Evolutionary conservation across 2,113 vertebrate genomes (phyloP).

Genomic region (Panthera uncia): DNA sequence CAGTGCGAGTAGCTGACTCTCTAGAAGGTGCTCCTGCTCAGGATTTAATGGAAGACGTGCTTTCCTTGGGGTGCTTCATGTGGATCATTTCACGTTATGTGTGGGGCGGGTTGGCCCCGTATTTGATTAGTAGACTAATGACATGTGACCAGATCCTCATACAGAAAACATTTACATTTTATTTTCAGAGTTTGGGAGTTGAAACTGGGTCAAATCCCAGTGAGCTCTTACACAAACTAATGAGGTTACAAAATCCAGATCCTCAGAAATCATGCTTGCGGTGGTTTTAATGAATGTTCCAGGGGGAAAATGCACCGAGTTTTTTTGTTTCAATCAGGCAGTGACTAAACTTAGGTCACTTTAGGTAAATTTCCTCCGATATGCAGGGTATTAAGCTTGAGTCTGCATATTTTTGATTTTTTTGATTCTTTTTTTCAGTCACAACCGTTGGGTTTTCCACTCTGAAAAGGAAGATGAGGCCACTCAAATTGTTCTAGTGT

Average conservation of each 20-base stretch:
- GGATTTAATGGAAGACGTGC: neutral
- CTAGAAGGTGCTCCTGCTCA: neutral
- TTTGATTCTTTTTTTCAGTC: neutral
- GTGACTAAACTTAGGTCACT: conserved; percentile 47
- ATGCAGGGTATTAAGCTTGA: conserved; percentile 23
- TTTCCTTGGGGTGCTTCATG: neutral
- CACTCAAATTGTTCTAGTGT: neutral
- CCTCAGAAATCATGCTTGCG: conserved; percentile 52
- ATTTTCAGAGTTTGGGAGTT: conserved; percentile 59
- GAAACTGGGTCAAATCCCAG: conserved; percentile 76
- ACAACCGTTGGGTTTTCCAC: neutral
- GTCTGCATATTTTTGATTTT: conserved; percentile 45
- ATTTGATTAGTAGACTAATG: conserved; percentile 60
- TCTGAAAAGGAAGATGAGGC: conserved; percentile 33
- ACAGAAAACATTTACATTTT: conserved; percentile 68
- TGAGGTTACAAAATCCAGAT: conserved; percentile 69
- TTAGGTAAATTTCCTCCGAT: conserved; percentile 51
- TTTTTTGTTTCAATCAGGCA: conserved; percentile 60
- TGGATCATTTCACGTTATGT: conserved; percentile 1
- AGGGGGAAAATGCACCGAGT: conserved; percentile 20
- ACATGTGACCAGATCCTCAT: conserved; percentile 49
- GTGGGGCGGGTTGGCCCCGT: neutral
- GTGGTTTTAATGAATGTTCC: conserved; percentile 67
- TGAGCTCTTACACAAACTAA: conserved; percentile 66
- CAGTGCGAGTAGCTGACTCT: neutral